Percentiles rank a stretch among this genome's conserved stretches.
phyloP scores from a whole-genome alignment of 2,113 vertebrate genomes.

The Cyrtonyx montezumae region DNA sequence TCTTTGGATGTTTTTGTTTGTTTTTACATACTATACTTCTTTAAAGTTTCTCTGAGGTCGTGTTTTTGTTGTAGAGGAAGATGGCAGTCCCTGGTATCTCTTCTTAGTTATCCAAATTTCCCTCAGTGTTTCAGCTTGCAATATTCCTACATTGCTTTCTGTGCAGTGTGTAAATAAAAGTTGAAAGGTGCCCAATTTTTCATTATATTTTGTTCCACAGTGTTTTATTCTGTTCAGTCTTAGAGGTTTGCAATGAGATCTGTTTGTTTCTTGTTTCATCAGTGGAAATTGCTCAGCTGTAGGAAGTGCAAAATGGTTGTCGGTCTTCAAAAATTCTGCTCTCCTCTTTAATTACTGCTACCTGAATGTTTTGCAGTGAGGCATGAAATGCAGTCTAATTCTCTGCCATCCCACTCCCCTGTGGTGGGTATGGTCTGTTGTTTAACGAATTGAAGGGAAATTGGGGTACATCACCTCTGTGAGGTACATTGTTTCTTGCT shows the following conservation, averaged over 20 bases:
- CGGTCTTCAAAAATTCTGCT: background rate
- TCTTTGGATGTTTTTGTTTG: background rate
- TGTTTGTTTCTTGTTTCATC: background rate
- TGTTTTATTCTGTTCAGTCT: background rate
- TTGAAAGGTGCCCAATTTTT: background rate
- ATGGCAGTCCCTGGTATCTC: background rate
- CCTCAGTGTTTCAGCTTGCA: background rate
- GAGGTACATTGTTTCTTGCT: background rate
- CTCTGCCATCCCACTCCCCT: background rate
- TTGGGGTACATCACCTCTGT: fast-evolving
- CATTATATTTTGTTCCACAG: background rate
- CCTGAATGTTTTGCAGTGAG: background rate
- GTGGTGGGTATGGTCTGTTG: background rate
- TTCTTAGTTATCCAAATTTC: background rate
- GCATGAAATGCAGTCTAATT: background rate
- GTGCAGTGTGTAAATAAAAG: background rate
- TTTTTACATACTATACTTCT: background rate
- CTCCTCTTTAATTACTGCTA: background rate
- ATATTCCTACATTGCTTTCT: background rate
- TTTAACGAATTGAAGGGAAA: background rate
- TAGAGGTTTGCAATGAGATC: background rate
- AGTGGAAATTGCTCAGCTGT: background rate
- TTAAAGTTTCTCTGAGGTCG: background rate
- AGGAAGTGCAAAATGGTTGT: background rate
- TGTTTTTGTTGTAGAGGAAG: background rate